A percentile compares a stretch with the other conserved stretches of the same genome.
phyloP scores from a whole-genome alignment of 2,888 invertebrate genomes.

The Thyatira batis region DNA sequence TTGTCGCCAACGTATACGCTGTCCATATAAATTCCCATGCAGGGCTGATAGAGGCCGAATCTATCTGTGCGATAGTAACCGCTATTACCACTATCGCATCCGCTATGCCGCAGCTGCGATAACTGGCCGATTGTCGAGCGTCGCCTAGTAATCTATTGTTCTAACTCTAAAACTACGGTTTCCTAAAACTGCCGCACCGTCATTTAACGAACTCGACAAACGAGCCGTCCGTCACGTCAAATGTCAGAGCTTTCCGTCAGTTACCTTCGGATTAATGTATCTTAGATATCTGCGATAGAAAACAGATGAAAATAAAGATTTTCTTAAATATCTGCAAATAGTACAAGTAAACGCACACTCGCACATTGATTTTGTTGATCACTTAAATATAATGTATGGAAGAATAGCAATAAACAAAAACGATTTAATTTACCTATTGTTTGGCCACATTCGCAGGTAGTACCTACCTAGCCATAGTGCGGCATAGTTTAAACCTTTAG shows the following conservation, averaged over 20 bases:
- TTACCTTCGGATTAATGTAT: not conserved
- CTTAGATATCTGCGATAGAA: not conserved
- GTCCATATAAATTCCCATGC: slow-evolving; percentile 65
- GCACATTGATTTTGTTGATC: too few relatives aligned
- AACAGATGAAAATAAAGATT: too few relatives aligned
- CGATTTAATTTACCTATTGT: too few relatives aligned
- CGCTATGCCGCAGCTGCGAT: slow-evolving; percentile 50
- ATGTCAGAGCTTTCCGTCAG: not conserved
- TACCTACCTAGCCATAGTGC: not conserved
- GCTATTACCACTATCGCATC: slow-evolving; percentile 76
- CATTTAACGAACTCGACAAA: slow-evolving; percentile 1
- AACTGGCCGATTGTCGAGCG: slow-evolving; percentile 52
- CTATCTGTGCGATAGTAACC: slow-evolving; percentile 66
- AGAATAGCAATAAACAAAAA: too few relatives aligned
- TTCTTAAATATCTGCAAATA: too few relatives aligned
- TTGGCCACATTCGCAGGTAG: too few relatives aligned
- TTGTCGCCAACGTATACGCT: slow-evolving; percentile 17
- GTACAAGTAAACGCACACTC: too few relatives aligned
- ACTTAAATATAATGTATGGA: too few relatives aligned
- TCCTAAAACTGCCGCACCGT: slow-evolving; percentile 11
- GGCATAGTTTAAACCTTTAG: not conserved
- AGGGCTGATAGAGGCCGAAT: slow-evolving; percentile 59
- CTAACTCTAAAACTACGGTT: slow-evolving; percentile 30
- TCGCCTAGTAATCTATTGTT: slow-evolving; percentile 66
- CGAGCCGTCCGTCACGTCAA: not conserved